Evolutionary conservation across 2,888 invertebrate species (phyloP), one percentile per base, ranked within the genome.

Genomic region (Spisula solida): DNA sequence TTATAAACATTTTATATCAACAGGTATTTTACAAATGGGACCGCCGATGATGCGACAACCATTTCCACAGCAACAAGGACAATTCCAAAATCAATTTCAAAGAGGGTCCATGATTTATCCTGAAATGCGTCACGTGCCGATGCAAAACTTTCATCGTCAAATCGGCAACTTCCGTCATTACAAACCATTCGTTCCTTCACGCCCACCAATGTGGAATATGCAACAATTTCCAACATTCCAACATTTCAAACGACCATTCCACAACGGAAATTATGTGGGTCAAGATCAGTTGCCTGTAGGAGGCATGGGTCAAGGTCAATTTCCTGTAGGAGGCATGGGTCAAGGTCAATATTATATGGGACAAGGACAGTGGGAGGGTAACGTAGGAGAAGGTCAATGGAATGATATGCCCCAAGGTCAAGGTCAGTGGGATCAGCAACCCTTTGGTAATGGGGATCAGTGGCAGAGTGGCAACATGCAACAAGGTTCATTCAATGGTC

Each of bases 341-440:
- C 31, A 31, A 31, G 78, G 78, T 31, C 34, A 41, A 18, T 29
- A 12, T 18, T 18, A 20, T 10, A 20, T n/a, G 12, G 80, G 29
- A 12, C 31, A 78, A 78, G 78, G 78, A 5, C 78, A 78, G 20
- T 78, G 78, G 78, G 31, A 31, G 1, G 34, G 20, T 56, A 56
- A 31, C 25, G 41, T 60, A 70, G 83, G 83, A 48, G 29, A 55
- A 51, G 29, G 81, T 81, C 83, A 84, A 31, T 75, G 48, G 83
- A 78, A 78, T 8, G 41, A 51, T 31, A 51, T 31, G 47, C 0
- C 75, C 47, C 56, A 82, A 60, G 83, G 51, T 78, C 25, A 75
- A 75, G 75, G 75, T 51, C 85, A 79, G 41, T 85, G 85, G 85
- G 16, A 75, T 20, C 48, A 75, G 25, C 70, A 47, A 75, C 18